Percentiles rank a stretch among this genome's conserved stretches.
phyloP scores from a whole-genome alignment of 2,888 invertebrate genomes.

The Philereme transversata region DNA sequence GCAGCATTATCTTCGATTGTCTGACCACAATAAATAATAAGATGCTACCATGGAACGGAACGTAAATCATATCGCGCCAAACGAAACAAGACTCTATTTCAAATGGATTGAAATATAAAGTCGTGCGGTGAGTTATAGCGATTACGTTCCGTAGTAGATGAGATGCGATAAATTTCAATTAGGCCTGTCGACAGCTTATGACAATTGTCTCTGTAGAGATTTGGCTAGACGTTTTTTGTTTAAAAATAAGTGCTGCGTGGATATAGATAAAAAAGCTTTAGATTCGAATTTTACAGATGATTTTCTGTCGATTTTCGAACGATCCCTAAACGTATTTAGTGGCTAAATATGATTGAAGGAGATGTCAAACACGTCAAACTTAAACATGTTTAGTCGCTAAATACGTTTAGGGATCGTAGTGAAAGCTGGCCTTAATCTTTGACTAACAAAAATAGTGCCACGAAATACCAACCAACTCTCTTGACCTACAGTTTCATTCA shows the following conservation, averaged over 20 bases:
- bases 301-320: no score
- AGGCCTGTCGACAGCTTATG: conserved; percentile 71
- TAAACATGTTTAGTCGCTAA: no score
- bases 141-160: conserved; percentile 62
- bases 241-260: conserved; percentile 24
- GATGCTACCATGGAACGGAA: conserved; percentile 46
- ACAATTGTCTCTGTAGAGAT: conserved; percentile 72
- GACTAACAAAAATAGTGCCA: no score
- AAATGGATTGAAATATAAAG: conserved; percentile 43
- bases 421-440: no score
- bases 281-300: no score
- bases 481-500: no score
- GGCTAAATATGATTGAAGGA: no score
- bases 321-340: no score
- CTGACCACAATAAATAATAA: conserved; percentile 61
- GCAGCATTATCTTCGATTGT: conserved; percentile 72
- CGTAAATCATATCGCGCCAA: conserved; percentile 38
- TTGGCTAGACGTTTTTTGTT: conserved; percentile 58
- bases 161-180: conserved; percentile 82
- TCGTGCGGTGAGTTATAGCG: conserved; percentile 37
- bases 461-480: no score
- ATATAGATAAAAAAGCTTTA: no score
- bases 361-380: no score
- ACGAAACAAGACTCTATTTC: conserved; percentile 43
- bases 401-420: no score